These are phyloP conservation scores for Ferdinandea cuprea DNA, from an alignment of 2,888 invertebrate species.

Conservation along the genomic window DNA sequence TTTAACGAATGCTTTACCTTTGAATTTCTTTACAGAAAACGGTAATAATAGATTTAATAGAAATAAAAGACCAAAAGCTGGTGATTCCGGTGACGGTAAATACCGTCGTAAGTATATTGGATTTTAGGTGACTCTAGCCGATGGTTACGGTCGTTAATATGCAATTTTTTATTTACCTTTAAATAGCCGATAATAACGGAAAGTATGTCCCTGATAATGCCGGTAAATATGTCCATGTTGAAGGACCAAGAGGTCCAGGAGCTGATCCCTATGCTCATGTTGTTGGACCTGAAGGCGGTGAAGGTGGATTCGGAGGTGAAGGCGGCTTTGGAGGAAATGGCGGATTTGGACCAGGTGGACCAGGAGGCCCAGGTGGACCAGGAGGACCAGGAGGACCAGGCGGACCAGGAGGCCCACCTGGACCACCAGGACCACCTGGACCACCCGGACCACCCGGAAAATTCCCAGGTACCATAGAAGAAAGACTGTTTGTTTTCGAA, in stretches of 20 bases:
- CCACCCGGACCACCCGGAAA: slow-evolving; percentile 79
- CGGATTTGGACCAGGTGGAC: slow-evolving; percentile 80
- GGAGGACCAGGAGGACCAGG: slow-evolving; percentile 78
- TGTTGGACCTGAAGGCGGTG: slow-evolving; percentile 80
- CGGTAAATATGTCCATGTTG: slow-evolving; percentile 81
- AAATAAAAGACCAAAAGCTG: slow-evolving; percentile 17
- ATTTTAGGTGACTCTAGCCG: slow-evolving; percentile 16
- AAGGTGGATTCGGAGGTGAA: slow-evolving; percentile 78
- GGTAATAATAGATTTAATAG: slow-evolving; percentile 33
- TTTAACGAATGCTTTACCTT: slow-evolving; percentile 8
- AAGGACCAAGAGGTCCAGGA: slow-evolving; percentile 82
- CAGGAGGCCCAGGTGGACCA: slow-evolving; percentile 78
- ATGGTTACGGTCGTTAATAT: slow-evolving; percentile 3
- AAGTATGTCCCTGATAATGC: slow-evolving; percentile 81
- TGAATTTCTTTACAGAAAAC: slow-evolving; percentile 58
- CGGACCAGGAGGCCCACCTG: slow-evolving; percentile 78
- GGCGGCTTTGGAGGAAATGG: slow-evolving; percentile 80
- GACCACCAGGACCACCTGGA: slow-evolving; percentile 79
- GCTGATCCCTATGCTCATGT: slow-evolving; percentile 80
- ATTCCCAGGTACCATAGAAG: slow-evolving; percentile 61
- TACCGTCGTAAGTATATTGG: slow-evolving; percentile 69
- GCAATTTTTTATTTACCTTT: slow-evolving; percentile 6
- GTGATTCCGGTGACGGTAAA: slow-evolving; percentile 54
- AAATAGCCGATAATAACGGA: slow-evolving; percentile 76
- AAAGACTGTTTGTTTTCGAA: not conserved